Evolutionary conservation across 2,797 vertebrate genomes (phyloP).

Genomic region (Morelia viridis): DNA sequence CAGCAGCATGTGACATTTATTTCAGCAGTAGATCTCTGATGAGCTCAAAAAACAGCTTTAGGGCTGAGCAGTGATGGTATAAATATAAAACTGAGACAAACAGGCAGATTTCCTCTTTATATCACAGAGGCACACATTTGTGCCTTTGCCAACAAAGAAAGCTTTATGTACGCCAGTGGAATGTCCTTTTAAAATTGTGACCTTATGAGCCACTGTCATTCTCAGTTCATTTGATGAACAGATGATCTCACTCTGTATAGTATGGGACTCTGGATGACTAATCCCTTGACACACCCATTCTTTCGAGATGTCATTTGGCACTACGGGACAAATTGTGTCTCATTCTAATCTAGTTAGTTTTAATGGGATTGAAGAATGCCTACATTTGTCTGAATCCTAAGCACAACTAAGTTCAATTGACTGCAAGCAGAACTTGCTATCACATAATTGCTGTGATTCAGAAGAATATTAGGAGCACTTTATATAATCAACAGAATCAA

Average conservation of each 20-base stretch:
- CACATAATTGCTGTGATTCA: not conserved
- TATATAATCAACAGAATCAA: not conserved
- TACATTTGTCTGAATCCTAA: not conserved
- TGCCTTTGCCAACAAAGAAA: slow-evolving; percentile 33
- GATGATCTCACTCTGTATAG: slow-evolving; percentile 39
- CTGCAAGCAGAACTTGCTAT: not conserved
- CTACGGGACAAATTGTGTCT: slow-evolving; percentile 21
- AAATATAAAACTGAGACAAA: slow-evolving; percentile 68
- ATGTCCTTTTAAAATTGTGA: slow-evolving; percentile 40
- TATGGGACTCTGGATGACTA: slow-evolving; percentile 50
- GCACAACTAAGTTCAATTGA: not conserved
- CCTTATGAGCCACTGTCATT: slow-evolving; percentile 55
- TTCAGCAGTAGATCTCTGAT: slow-evolving; percentile 61
- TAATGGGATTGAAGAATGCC: slow-evolving; percentile 39
- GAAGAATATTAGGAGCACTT: not conserved
- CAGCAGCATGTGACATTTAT: slow-evolving; percentile 63
- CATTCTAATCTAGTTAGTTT: slow-evolving; percentile 48
- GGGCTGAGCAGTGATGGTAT: slow-evolving; percentile 53
- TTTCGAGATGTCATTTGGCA: slow-evolving; percentile 44
- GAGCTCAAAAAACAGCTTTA: slow-evolving; percentile 60
- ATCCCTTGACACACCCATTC: slow-evolving; percentile 36
- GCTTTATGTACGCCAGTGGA: slow-evolving; percentile 33
- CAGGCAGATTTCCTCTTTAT: slow-evolving; percentile 60
- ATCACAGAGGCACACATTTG: slow-evolving; percentile 42
- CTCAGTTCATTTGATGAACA: slow-evolving; percentile 59